A percentile compares a stretch with the other conserved stretches of the same genome.
Conservation (phyloP, 1,140 invertebrate species). For the Atta texana region DNA sequence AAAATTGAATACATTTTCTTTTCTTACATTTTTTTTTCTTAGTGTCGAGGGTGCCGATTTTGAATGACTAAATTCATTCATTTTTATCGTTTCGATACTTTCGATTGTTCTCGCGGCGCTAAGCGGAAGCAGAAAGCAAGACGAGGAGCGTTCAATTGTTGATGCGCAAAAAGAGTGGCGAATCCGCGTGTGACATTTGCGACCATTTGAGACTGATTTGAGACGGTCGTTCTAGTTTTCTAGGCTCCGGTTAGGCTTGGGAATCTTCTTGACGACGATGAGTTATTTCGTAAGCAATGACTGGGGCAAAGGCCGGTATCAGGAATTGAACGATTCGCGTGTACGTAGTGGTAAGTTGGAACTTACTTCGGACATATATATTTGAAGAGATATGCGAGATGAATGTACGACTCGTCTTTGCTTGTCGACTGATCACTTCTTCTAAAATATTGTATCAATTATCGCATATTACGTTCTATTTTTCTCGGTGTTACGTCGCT, state of each 20-base stretch:
- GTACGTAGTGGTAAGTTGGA: conserved; percentile 24
- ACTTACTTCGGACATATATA: neutral
- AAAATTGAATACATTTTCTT: no score
- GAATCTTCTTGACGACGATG: conserved; percentile 31
- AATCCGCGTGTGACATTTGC: no score
- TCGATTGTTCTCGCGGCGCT: neutral
- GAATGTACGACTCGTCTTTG: neutral
- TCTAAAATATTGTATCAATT: neutral
- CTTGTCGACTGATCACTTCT: neutral
- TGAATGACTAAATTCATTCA: neutral
- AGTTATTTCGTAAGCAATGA: conserved; percentile 62
- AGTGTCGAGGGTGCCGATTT: no score
- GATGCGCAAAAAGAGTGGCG: neutral
- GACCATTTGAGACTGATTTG: no score
- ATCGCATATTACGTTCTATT: neutral
- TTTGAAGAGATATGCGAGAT: no score
- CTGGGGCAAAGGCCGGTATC: conserved; percentile 60
- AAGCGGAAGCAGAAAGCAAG: neutral
- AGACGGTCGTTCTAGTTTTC: no score
- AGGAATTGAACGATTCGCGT: neutral
- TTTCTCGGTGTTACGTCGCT: neutral
- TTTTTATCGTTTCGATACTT: neutral
- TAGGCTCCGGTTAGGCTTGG: neutral
- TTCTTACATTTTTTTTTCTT: no score
- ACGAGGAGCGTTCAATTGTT: neutral